Conservation (phyloP, 2,888 invertebrate species). For the Cheilosia scutellata region DNA sequence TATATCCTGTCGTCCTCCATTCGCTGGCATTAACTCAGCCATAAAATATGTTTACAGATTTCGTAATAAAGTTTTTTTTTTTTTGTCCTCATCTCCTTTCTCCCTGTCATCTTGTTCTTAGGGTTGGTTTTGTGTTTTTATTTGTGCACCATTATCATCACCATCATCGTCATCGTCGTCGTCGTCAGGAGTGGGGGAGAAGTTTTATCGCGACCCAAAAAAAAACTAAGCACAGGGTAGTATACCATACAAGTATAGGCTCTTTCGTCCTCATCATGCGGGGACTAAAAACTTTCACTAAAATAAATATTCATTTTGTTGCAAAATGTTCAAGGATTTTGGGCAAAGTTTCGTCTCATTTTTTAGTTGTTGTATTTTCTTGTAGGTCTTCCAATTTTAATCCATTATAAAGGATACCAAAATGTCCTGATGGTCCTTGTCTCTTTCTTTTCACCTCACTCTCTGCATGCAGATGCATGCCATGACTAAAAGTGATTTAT, state of each 20-base stretch:
- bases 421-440: constrained; percentile 43
- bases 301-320: constrained; percentile 74
- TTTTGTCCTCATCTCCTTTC: background rate
- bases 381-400: constrained; percentile 66
- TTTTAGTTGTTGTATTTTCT: constrained; percentile 14
- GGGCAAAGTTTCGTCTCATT: constrained; percentile 48
- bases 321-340: constrained; percentile 70
- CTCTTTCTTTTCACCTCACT: background rate
- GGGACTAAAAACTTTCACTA: constrained; percentile 62
- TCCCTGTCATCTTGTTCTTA: background rate
- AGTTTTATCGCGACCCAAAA: constrained; percentile 63
- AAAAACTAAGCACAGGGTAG: constrained; percentile 17
- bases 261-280: background rate
- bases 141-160: constrained; percentile 56
- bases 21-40: constrained; percentile 59
- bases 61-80: constrained; percentile 43
- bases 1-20: constrained; percentile 59
- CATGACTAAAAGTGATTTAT: constrained; percentile 72
- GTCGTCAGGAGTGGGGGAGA: constrained; percentile 51
- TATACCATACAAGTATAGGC: background rate
- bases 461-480: background rate
- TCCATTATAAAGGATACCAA: constrained; percentile 71
- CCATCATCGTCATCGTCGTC: constrained; percentile 64
- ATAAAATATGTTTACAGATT: constrained; percentile 71
- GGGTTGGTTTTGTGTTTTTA: constrained; percentile 11